Evolutionary conservation across 2,113 vertebrate species (phyloP).

Genomic region (Mionectes macconnelli): DNA sequence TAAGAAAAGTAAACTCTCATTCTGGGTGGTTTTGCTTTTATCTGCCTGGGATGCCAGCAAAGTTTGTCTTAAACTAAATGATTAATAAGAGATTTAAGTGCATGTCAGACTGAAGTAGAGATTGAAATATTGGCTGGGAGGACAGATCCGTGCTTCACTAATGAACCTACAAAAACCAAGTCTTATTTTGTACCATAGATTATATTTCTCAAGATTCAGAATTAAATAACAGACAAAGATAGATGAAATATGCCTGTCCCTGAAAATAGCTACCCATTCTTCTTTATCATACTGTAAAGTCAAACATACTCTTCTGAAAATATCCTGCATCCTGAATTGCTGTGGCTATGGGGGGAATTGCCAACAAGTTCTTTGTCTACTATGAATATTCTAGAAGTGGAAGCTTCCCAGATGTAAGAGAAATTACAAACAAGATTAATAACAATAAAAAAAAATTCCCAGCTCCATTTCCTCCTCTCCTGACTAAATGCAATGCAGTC

Average conservation of each 20-base stretch:
- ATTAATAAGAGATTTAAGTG: slow-evolving; percentile 22
- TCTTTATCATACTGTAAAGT: slow-evolving; percentile 24
- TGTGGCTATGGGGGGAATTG: neutral
- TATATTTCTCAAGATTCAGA: slow-evolving; percentile 20
- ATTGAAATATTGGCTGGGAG: neutral
- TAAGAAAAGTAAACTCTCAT: neutral
- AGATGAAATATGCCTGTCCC: slow-evolving; percentile 6
- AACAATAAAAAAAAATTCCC: neutral
- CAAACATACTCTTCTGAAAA: slow-evolving; percentile 21
- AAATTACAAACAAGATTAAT: neutral
- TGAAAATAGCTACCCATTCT: slow-evolving; percentile 51
- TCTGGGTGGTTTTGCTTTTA: neutral
- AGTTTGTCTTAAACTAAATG: neutral
- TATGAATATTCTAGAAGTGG: neutral
- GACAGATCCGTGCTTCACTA: neutral
- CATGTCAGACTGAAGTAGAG: neutral
- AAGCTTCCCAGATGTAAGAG: neutral
- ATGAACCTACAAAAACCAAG: slow-evolving; percentile 23
- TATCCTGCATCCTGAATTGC: neutral
- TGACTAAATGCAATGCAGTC: neutral
- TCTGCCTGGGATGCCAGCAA: neutral
- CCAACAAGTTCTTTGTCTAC: neutral
- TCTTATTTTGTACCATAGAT: neutral
- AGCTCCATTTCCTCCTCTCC: neutral
- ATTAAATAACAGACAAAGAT: slow-evolving; percentile 5